Evolutionary conservation across 1,140 invertebrate genomes (phyloP).

Genomic region (Brachionus manjavacas): DNA sequence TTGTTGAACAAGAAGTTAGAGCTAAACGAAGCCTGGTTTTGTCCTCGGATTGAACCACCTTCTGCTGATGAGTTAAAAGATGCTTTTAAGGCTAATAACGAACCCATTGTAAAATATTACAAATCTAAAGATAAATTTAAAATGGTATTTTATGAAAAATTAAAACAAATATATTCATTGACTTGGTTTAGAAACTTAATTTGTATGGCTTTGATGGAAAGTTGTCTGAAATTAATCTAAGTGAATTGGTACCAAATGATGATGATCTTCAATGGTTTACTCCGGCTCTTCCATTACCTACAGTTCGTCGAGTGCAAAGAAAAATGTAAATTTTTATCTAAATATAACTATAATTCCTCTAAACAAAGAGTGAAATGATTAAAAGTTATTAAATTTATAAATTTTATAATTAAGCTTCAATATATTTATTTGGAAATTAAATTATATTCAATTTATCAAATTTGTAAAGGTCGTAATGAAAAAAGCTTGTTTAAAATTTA

Average conservation of each 20-base stretch:
- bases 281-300: background rate
- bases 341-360: no score
- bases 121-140: slow-evolving; percentile 33
- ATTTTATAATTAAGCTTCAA: no score
- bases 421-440: no score
- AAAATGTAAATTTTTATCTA: background rate
- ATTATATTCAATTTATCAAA: no score
- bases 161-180: background rate
- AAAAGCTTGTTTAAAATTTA: no score
- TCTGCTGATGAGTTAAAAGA: background rate
- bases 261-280: slow-evolving; percentile 24
- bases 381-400: no score
- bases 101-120: slow-evolving; percentile 24
- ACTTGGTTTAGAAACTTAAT: background rate
- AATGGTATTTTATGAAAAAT: background rate
- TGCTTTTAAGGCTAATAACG: background rate
- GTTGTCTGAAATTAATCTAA: background rate
- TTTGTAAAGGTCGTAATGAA: no score
- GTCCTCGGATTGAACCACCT: slow-evolving; percentile 8
- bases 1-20: background rate
- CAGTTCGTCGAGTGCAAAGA: background rate
- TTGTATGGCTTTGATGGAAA: background rate
- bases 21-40: background rate
- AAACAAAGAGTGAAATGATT: no score
- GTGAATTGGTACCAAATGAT: background rate